Percentiles rank a stretch among this genome's conserved stretches.
These are phyloP conservation scores for Camptogramma bilineatum DNA, from an alignment of 2,888 invertebrate species.

Conservation along the genomic window DNA sequence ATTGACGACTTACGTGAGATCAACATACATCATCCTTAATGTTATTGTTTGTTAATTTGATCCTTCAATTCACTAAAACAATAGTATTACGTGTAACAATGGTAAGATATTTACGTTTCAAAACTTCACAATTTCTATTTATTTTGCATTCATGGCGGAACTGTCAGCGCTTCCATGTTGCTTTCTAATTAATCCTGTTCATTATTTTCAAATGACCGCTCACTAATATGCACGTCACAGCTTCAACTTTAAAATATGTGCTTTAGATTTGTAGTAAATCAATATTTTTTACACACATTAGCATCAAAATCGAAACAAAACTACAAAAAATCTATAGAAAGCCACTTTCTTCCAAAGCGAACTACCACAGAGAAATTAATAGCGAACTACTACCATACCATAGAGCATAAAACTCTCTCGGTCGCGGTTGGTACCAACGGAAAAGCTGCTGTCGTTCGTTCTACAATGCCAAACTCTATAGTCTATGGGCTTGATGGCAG, in stretches of 20 bases:
- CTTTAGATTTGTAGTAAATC: constrained; percentile 14
- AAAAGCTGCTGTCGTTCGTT: background rate
- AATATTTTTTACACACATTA: constrained; percentile 22
- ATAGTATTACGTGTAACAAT: constrained; percentile 50
- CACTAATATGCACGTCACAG: background rate
- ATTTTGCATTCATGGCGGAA: constrained; percentile 87
- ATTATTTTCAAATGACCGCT: constrained; percentile 16
- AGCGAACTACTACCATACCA: constrained; percentile 43
- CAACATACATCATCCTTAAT: constrained; percentile 36
- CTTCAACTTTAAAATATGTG: constrained; percentile 2
- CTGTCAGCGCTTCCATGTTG: constrained; percentile 86
- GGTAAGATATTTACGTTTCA: constrained; percentile 51
- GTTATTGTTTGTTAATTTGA: constrained; percentile 47
- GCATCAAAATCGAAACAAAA: constrained; percentile 48
- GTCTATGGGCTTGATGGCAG: constrained; percentile 9
- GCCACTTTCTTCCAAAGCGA: constrained; percentile 74
- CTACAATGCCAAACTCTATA: background rate
- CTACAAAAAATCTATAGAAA: constrained; percentile 74
- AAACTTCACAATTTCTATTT: constrained; percentile 84
- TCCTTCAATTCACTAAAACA: constrained; percentile 49
- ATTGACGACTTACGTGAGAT: constrained; percentile 41
- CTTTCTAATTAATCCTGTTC: constrained; percentile 72
- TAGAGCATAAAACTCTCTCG: background rate
- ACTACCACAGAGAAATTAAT: too few relatives aligned
- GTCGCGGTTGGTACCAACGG: background rate